Base-by-base conservation (phyloP, 2,113 vertebrate species). In the Sinocyclocheilus anophthalmus region DNA sequence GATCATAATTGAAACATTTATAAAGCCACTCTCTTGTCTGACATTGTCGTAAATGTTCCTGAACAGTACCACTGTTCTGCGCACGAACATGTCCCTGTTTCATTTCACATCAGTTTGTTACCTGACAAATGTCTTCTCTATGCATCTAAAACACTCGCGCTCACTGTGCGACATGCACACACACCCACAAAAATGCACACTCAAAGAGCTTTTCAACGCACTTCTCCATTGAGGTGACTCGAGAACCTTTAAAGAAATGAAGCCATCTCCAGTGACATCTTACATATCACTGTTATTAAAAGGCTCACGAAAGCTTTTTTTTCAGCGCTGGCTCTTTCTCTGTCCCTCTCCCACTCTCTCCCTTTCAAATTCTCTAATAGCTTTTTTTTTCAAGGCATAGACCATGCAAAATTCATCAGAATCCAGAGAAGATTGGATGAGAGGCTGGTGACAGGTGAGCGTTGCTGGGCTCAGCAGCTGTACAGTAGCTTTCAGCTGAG, bases 201-300 rank as follows among this genome's bases (percentile, higher is more conserved):
- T 82, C n/a, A 87, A 77, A 73, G 48, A 83, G 72, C n/a, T 82
- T 80, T 85, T 55, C 14, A 59, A 22, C 14, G 50, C 77, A 81
- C 83, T 80, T 83, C 63, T 67, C 30, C 65, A 39, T 57, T 78
- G 86, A 88, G 85, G 82, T 85, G 83, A 85, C 83, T 88, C 72
- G 57, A 79, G 75, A 88, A 80, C 42, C 75, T 61, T 67, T 79
- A 82, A 48, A 70, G 80, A 85, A 86, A 89, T 85, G 63, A 86
- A 88, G 85, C 76, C 85, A 90, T 91, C 87, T 84, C 57, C 85
- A 85, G 75, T 89, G 85, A 87, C 87, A 79, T 91, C 78, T 90
- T 88, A 90, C 90, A 86, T 75, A 86, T 77, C 67, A 76, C 82
- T 89, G 84, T 90, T 90, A 87, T 88, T 90, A 91, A 91, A 92